These are phyloP conservation scores for Pachyuromys duprasi DNA, from an alignment of 2,797 vertebrate species.

Conservation along the genomic window DNA sequence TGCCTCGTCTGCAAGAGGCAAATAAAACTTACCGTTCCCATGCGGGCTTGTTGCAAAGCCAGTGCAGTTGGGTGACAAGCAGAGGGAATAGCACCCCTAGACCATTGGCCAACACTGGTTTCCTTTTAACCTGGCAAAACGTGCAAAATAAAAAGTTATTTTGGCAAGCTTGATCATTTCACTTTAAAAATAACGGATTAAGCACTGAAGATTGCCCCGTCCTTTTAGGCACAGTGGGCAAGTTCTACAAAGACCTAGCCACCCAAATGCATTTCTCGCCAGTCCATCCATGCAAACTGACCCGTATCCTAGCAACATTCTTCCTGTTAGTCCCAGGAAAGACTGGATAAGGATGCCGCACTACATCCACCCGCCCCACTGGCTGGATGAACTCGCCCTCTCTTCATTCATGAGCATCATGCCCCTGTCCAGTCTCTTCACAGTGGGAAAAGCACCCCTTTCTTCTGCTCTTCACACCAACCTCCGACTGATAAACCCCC, in stretches of 20 bases:
- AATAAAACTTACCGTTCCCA: too few relatives aligned
- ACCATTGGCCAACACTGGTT: background rate
- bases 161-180: background rate
- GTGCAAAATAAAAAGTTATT: background rate
- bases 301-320: rapidly evolving
- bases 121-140: background rate
- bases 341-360: rapidly evolving
- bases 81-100: background rate
- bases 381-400: too few relatives aligned
- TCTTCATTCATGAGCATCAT: rapidly evolving
- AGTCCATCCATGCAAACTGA: background rate
- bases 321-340: background rate
- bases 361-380: rapidly evolving
- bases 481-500: constrained; percentile 55
- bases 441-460: background rate
- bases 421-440: rapidly evolving
- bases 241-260: background rate
- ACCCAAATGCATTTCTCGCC: background rate
- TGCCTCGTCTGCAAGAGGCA: background rate
- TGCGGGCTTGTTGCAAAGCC: background rate
- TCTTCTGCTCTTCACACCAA: constrained; percentile 58
- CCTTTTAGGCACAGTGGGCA: background rate
- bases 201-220: background rate
- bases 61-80: background rate
- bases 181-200: too few relatives aligned